Conservation (phyloP, 2,797 vertebrate genomes). For the Aselliscus stoliczkanus region DNA sequence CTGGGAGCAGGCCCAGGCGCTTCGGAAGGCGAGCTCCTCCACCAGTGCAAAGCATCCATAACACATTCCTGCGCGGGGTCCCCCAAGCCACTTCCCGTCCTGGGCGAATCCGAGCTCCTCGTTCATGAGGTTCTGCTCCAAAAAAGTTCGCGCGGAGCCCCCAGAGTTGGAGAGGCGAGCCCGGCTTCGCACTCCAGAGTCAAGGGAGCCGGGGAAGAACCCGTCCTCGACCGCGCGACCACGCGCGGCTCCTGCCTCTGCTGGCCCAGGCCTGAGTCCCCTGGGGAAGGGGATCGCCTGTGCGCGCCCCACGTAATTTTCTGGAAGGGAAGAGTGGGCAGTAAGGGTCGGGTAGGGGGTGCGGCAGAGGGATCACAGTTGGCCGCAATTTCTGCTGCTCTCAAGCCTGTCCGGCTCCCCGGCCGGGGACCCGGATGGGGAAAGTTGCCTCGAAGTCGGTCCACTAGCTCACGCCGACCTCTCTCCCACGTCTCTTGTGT, state of each 20-base stretch:
- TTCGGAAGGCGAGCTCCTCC: background rate
- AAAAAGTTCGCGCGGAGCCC: constrained; percentile 20
- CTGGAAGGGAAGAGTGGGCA: background rate
- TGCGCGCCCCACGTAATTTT: background rate
- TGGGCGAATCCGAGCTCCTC: background rate
- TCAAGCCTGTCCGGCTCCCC: background rate
- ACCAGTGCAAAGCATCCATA: background rate
- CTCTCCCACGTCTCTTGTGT: constrained; percentile 49
- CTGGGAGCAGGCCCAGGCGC: constrained; percentile 38
- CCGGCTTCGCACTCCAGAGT: background rate
- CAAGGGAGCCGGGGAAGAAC: background rate
- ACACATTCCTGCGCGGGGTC: background rate
- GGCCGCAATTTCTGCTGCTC: background rate
- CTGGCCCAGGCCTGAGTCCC: background rate
- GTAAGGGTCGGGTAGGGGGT: background rate
- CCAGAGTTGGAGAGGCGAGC: constrained; percentile 1
- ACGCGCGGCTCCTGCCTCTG: background rate
- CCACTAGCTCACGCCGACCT: constrained; percentile 47
- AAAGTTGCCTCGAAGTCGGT: constrained; percentile 39
- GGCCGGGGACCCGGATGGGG: background rate
- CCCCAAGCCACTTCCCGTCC: constrained; percentile 35
- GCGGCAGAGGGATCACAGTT: background rate
- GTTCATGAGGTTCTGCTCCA: background rate
- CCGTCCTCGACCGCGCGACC: background rate
- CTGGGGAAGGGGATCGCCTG: background rate